Evolutionary conservation across 1,140 invertebrate genomes (phyloP).

Genomic region (Drosophila melanica): DNA sequence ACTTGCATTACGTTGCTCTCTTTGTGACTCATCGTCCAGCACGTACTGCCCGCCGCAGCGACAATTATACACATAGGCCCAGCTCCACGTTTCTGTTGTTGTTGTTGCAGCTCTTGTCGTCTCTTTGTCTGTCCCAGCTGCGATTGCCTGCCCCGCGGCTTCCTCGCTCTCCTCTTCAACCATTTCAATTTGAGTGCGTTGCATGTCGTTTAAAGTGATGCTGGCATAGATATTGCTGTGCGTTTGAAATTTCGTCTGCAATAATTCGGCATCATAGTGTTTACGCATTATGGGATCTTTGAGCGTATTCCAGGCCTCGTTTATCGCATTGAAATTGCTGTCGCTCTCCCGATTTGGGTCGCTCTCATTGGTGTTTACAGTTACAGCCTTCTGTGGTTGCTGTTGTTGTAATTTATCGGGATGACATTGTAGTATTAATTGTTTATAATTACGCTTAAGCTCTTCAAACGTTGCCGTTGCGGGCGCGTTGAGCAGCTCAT

Average conservation of each 20-base stretch:
- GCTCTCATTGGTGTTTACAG: slow-evolving; percentile 38
- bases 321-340: slow-evolving; percentile 74
- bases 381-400: slow-evolving; percentile 13
- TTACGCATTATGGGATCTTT: slow-evolving; percentile 80
- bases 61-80: slow-evolving; percentile 72
- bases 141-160: slow-evolving; percentile 9
- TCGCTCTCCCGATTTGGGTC: slow-evolving; percentile 59
- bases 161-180: slow-evolving; percentile 30
- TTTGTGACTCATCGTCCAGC: slow-evolving; percentile 63
- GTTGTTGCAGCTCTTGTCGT: slow-evolving; percentile 8
- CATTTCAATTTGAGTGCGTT: slow-evolving; percentile 37
- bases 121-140: slow-evolving; percentile 57
- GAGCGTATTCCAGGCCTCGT: slow-evolving; percentile 78
- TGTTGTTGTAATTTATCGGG: slow-evolving; percentile 80
- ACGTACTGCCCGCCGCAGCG: slow-evolving; percentile 82
- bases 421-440: slow-evolving; percentile 83
- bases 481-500: slow-evolving; percentile 65
- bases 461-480: slow-evolving; percentile 70
- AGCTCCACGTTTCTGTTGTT: slow-evolving; percentile 26
- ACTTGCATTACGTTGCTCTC: slow-evolving; percentile 42
- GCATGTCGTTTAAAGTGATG: slow-evolving; percentile 66
- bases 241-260: slow-evolving; percentile 72
- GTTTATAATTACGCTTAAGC: slow-evolving; percentile 78
- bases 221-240: slow-evolving; percentile 77
- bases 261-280: slow-evolving; percentile 80